These are phyloP conservation scores for Sandelia bainsii DNA, from an alignment of 2,797 vertebrate species.

Conservation along the genomic window DNA sequence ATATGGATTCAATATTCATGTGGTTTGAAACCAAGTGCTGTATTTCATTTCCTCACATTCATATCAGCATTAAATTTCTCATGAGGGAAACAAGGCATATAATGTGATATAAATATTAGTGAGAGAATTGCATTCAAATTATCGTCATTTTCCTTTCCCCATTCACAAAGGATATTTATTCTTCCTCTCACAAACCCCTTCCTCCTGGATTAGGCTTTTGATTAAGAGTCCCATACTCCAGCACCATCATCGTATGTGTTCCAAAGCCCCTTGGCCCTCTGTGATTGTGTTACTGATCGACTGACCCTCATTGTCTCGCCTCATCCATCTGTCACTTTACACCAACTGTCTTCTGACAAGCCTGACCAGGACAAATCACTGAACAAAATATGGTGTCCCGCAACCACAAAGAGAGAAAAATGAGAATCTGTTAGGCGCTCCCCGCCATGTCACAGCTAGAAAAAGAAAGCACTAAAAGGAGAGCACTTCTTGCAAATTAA, in stretches of 20 bases:
- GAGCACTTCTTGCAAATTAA: constrained; percentile 76
- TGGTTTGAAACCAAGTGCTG: constrained; percentile 40
- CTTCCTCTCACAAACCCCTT: constrained; percentile 16
- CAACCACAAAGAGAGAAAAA: constrained; percentile 76
- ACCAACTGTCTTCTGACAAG: constrained; percentile 79
- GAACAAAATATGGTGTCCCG: constrained; percentile 72
- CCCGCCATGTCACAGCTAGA: constrained; percentile 39
- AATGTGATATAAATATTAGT: constrained; percentile 60
- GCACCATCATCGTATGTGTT: constrained; percentile 38
- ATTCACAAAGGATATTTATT: constrained; percentile 45
- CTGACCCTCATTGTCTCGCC: constrained; percentile 78
- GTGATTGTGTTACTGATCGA: constrained; percentile 77
- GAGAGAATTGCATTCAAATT: constrained; percentile 46
- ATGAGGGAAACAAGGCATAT: constrained; percentile 57
- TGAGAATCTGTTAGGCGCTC: constrained; percentile 70
- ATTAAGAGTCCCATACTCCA: constrained; percentile 46
- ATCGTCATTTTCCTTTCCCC: constrained; percentile 49
- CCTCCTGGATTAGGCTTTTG: constrained; percentile 49
- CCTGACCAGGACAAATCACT: constrained; percentile 76
- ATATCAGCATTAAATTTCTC: constrained; percentile 60
- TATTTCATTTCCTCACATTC: constrained; percentile 70
- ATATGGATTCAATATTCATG: constrained; percentile 66
- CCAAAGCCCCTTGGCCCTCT: constrained; percentile 47
- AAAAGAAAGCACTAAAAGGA: constrained; percentile 55
- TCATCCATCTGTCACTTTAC: constrained; percentile 80